These are phyloP conservation scores for Prorops nasuta DNA, from an alignment of 1,140 invertebrate genomes.

Conservation along the genomic window DNA sequence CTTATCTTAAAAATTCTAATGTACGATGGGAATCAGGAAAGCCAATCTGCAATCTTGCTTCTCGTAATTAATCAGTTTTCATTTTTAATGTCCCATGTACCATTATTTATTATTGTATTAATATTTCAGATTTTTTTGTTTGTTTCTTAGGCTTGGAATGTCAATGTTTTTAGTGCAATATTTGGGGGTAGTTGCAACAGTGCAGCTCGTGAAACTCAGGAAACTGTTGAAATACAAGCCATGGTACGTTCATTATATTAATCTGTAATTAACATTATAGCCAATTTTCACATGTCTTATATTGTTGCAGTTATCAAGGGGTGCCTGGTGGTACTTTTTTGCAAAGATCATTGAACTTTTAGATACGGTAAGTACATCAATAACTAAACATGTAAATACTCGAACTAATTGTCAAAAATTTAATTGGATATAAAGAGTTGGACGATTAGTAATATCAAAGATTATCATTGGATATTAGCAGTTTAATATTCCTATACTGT, in stretches of 20 bases:
- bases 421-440: too few relatives aligned
- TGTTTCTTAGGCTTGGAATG: conserved; percentile 22
- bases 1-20: conserved; percentile 5
- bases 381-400: too few relatives aligned
- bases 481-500: too few relatives aligned
- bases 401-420: too few relatives aligned
- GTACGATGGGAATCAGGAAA: too few relatives aligned
- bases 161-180: conserved; percentile 17
- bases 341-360: conserved; percentile 67
- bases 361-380: conserved; percentile 60
- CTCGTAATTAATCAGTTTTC: too few relatives aligned
- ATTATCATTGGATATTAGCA: too few relatives aligned
- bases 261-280: not conserved
- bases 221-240: not conserved
- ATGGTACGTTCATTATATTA: not conserved
- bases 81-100: too few relatives aligned
- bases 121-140: not conserved
- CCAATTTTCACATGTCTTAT: conserved; percentile 4
- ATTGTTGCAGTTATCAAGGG: conserved; percentile 32
- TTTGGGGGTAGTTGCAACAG: conserved; percentile 17
- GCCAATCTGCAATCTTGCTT: too few relatives aligned
- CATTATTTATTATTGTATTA: too few relatives aligned
- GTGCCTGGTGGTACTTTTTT: conserved; percentile 61
- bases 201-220: not conserved
- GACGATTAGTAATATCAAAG: too few relatives aligned